Evolutionary conservation across 2,888 invertebrate species (phyloP).

Genomic region (Sinhomidia bicolor): DNA sequence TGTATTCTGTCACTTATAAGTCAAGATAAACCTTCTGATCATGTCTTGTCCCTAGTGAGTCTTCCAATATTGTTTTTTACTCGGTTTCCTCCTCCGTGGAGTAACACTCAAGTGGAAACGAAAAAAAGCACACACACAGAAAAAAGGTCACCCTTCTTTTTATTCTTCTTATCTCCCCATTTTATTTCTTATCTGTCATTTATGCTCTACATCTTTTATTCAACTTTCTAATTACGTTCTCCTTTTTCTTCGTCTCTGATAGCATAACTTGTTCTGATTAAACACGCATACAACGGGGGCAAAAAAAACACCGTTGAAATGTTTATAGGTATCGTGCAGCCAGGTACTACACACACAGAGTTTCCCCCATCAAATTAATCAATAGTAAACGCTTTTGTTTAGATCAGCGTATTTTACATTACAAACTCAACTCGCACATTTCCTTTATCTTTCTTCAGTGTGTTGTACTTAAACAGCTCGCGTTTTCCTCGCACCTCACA

Average conservation of each 20-base stretch:
- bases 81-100: background rate
- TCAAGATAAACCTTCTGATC: constrained; percentile 43
- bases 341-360: too few relatives aligned
- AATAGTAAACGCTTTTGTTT: too few relatives aligned
- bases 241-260: background rate
- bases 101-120: constrained; percentile 2
- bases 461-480: too few relatives aligned
- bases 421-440: too few relatives aligned
- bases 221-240: constrained; percentile 54
- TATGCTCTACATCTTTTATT: constrained; percentile 53
- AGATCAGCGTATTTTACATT: too few relatives aligned
- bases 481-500: too few relatives aligned
- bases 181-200: constrained; percentile 22
- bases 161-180: background rate
- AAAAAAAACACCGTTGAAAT: too few relatives aligned
- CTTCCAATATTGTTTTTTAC: constrained; percentile 31
- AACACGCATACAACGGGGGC: too few relatives aligned
- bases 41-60: constrained; percentile 12
- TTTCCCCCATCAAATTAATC: too few relatives aligned
- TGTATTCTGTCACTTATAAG: constrained; percentile 36
- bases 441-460: too few relatives aligned
- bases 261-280: background rate
- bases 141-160: constrained; percentile 32
- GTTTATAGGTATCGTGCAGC: too few relatives aligned
- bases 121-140: background rate